Evolutionary conservation across 30 jellyfish, hydroid and myxozoan genomes (phyloP), one percentile per base, ranked within the genome.

Genomic region (Morbakka virulenta): DNA sequence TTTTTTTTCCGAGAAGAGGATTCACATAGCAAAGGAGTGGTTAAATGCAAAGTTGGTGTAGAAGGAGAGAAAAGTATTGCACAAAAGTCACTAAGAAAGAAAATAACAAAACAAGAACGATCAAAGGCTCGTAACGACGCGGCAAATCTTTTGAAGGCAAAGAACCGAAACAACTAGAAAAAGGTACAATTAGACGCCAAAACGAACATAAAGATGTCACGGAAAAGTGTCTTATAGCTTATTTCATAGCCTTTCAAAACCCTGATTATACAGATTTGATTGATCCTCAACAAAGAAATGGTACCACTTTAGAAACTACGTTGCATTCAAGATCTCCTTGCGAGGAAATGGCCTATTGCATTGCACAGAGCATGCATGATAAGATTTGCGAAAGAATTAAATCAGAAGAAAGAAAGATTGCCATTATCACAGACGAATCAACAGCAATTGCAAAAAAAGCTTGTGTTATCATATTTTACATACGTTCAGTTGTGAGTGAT

Each of bases 401-500:
- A 52, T 28, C 69, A 52, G 69, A 52, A 52, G 69, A 52, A 17
- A 52, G 20, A 17, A 52, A 52, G 69, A 52, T 52, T n/a, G 69
- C 69, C 4, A 52, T 52, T 2, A 52, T 52, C 25, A 52, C 69
- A 17, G 69, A 52, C 20, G 20, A 52, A 17, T 52, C 69, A 17
- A 47, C 61, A 11, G 25, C 69, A 52, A 52, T 52, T 52, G 2
- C 33, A 35, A 35, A 69, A 69, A 24, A 69, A 21, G 33, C 73
- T 35, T 69, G 82, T 28, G 82, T 69, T 4, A 35, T 69, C 1
- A 69, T 13, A 35, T n/a, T n/a, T n/a, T 69, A 69, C 73, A 69
- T 69, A 17, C 70, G 82, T 69, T 69, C 82, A 21, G 82, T 69
- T 69, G 82, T 69, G 82, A 2, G 82, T 69, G 57, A 69, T 33